Evolutionary conservation across 1,140 invertebrate genomes (phyloP), one percentile per base, ranked within the genome.

Genomic region (Ceratitis capitata): DNA sequence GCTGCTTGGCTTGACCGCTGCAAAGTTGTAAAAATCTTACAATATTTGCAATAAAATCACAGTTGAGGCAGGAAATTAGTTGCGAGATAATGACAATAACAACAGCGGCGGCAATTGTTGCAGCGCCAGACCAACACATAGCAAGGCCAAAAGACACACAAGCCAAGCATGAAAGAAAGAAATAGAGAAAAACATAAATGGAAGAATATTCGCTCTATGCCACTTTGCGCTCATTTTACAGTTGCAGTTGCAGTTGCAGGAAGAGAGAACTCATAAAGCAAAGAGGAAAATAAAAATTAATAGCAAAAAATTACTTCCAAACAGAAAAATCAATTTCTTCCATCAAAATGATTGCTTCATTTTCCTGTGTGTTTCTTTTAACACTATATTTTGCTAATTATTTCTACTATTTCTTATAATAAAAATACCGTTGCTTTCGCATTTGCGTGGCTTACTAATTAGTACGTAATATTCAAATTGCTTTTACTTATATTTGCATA

Each of bases 11-110:
- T 69, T 69, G 35, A n/a, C 64, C 6, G 64, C 35, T 32, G 64
- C 64, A 69, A 69, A 39, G 64, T 35, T 69, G 64, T 69, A 69
- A 69, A 69, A 69, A n/a, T 69, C 64, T 16, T 69, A 69, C 4
- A 69, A 69, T 35, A 69, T 69, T 64, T 42, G 64, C 64, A 10
- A 69, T 69, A 69, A 69, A 69, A 69, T 16, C 64, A 35, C 64
- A 69, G 64, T 69, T 69, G 64, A 5, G 64, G 35, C 64, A 69
- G 64, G 64, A 69, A 69, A 69, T 69, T 69, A 69, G 64, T 35
- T 69, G 35, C 14, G n/a, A 42, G 64, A 23, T 69, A 69, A 69
- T 69, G 35, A n/a, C 35, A 69, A 35, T 26, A 69, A 69, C 64
- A 69, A 69, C 5, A 61, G 0, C 45, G 5, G 29, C 23, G 0